Evolutionary conservation across 2,113 vertebrate species (phyloP), one percentile per base, ranked within the genome.

Genomic region (Oncorhynchus clarkii): DNA sequence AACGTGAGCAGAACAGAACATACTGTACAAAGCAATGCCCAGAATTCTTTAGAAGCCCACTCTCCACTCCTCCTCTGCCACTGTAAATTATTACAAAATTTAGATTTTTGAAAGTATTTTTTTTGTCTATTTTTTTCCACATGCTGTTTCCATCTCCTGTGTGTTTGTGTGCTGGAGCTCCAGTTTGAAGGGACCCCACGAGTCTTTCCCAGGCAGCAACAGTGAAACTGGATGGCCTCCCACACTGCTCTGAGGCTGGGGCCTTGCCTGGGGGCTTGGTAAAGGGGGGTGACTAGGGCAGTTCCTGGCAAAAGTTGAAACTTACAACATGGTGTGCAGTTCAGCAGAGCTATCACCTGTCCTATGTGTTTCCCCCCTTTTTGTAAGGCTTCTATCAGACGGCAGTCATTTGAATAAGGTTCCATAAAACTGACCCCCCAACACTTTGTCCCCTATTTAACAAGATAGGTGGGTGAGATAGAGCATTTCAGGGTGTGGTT

Each of bases 141-240:
- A 76, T 82, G 64, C 75, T 66, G 67, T 45, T 73, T 81, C 48
- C 77, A 81, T 81, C 79, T 76, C 57, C 67, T 69, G 31, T 29
- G 66, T 18, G 49, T 51, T 22, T 24, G 66, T 45, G 39, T 51
- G 31, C 39, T 70, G 70, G 49, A 67, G 68, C 24, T 22, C 70
- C 67, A 45, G n/a, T 39, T 29, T 34, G 72, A 62, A 14, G 31
- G 39, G 59, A 59, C 14, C 39, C 67, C 64, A 18, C 39, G 39
- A 24, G 65, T 66, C 14, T 14, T 67, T 31, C 26, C 27, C 65
- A 67, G 5, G 14, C 24, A 31, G 24, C 39, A 66, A 66, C 64
- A 66, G 27, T 26, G 22, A 65, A 65, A 65, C 14, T 57, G 54
- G 29, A 72, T 29, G 66, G 39, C 57, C 73, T 59, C 45, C 29